Evolutionary conservation across 2,797 vertebrate genomes (phyloP).

Genomic region (Liparis tanakae): DNA sequence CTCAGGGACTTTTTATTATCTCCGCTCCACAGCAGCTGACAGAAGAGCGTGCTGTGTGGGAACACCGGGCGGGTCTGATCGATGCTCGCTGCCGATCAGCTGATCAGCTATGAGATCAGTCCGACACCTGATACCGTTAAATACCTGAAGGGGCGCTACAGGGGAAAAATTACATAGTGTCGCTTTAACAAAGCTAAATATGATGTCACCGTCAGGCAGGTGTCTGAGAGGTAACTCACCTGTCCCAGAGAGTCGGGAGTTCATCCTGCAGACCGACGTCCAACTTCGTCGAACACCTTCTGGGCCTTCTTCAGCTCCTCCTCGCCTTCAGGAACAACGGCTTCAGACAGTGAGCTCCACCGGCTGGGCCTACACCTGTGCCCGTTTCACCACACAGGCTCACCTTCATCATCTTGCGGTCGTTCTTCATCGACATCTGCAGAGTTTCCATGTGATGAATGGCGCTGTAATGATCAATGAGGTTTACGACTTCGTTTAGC

Average conservation of each 20-base stretch:
- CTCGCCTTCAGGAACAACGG: slow-evolving; percentile 87
- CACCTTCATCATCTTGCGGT: slow-evolving; percentile 94
- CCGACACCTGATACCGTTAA: no score
- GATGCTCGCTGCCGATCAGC: no score
- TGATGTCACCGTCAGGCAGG: background rate
- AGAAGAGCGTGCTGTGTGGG: no score
- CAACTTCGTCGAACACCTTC: slow-evolving; percentile 97
- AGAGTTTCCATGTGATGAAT: slow-evolving; percentile 95
- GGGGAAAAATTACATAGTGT: no score
- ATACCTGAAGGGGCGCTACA: no score
- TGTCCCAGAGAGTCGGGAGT: slow-evolving; percentile 93
- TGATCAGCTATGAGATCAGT: no score
- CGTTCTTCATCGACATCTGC: slow-evolving; percentile 91
- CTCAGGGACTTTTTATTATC: no score
- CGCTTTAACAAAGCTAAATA: background rate
- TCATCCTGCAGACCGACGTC: slow-evolving; percentile 94
- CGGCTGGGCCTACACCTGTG: no score
- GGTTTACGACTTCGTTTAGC: slow-evolving; percentile 95
- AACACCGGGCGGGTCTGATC: no score
- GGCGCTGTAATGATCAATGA: slow-evolving; percentile 97
- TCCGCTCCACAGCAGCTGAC: no score
- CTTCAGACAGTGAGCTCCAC: background rate
- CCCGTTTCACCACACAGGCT: background rate
- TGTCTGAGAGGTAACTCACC: slow-evolving; percentile 73
- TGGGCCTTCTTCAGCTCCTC: slow-evolving; percentile 98